These are phyloP conservation scores for Stenodema calcarata DNA, from an alignment of 2,888 invertebrate genomes.

Conservation along the genomic window DNA sequence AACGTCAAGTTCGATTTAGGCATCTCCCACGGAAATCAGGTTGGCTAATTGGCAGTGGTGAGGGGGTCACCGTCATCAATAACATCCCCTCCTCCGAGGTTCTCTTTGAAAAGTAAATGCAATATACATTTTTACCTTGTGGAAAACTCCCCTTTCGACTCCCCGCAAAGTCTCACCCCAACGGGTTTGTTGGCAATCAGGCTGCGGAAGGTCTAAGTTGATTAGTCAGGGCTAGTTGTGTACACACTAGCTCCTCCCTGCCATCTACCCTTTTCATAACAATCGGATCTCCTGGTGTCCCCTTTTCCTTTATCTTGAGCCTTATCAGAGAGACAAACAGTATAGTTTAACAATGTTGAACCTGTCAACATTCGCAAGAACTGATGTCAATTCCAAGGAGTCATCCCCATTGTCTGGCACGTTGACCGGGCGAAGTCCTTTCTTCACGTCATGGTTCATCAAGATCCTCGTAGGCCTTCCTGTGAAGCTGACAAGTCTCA, in stretches of 20 bases:
- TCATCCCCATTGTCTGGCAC: not conserved
- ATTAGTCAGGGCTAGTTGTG: slow-evolving; percentile 49
- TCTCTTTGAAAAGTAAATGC: not conserved
- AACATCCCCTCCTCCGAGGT: not conserved
- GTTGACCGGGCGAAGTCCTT: not conserved
- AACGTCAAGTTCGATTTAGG: slow-evolving; percentile 24
- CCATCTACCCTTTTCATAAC: slow-evolving; percentile 17
- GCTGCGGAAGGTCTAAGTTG: slow-evolving; percentile 39
- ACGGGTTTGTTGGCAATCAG: slow-evolving; percentile 36
- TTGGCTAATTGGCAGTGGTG: slow-evolving; percentile 27
- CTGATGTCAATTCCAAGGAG: not conserved
- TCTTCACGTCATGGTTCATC: not conserved
- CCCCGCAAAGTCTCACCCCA: not conserved
- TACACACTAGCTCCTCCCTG: slow-evolving; percentile 33
- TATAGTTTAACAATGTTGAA: slow-evolving; percentile 37
- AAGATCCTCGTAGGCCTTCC: not conserved
- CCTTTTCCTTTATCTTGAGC: slow-evolving; percentile 25
- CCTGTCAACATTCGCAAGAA: slow-evolving; percentile 20
- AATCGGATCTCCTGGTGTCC: slow-evolving; percentile 27
- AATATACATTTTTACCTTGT: slow-evolving; percentile 34
- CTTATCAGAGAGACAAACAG: slow-evolving; percentile 36
- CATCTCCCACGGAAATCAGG: slow-evolving; percentile 11
- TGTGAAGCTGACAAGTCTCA: too few relatives aligned
- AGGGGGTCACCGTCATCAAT: slow-evolving; percentile 39
- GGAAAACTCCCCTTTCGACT: not conserved